Evolutionary conservation across 2,113 vertebrate species (phyloP).

Genomic region (Thryonomys swinderianus): DNA sequence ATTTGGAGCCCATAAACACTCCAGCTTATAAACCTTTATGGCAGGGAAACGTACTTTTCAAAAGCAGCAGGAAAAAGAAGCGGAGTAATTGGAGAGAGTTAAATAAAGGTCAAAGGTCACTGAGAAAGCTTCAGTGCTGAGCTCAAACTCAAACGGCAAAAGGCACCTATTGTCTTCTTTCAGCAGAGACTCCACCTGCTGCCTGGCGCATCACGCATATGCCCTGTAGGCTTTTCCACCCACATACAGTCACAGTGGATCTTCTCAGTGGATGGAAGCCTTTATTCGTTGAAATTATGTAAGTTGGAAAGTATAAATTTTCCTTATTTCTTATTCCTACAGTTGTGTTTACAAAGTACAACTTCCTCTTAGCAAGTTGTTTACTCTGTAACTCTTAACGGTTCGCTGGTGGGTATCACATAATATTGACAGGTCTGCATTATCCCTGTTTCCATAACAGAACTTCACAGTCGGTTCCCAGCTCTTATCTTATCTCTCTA

Average conservation of each 20-base stretch:
- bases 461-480: not conserved
- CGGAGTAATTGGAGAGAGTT: not conserved
- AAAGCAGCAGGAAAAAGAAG: not conserved
- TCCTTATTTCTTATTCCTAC: not conserved
- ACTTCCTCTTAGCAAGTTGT: not conserved
- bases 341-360: not conserved
- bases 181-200: not conserved
- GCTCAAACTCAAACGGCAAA: not conserved
- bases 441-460: not conserved
- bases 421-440: not conserved
- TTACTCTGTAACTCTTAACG: not conserved
- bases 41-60: not conserved
- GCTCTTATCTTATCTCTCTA: not conserved
- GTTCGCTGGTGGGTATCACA: not conserved
- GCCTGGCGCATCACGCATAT: not conserved
- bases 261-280: not conserved
- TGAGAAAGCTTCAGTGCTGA: not conserved
- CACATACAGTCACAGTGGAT: not conserved
- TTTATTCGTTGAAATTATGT: not conserved
- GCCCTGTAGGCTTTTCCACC: not conserved
- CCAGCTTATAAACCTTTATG: conserved; percentile 1
- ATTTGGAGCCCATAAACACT: not conserved
- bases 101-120: not conserved
- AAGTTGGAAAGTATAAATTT: not conserved
- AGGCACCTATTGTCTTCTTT: not conserved